Conservation (phyloP, 2,797 vertebrate species). For the Atherinosoma microstoma region DNA sequence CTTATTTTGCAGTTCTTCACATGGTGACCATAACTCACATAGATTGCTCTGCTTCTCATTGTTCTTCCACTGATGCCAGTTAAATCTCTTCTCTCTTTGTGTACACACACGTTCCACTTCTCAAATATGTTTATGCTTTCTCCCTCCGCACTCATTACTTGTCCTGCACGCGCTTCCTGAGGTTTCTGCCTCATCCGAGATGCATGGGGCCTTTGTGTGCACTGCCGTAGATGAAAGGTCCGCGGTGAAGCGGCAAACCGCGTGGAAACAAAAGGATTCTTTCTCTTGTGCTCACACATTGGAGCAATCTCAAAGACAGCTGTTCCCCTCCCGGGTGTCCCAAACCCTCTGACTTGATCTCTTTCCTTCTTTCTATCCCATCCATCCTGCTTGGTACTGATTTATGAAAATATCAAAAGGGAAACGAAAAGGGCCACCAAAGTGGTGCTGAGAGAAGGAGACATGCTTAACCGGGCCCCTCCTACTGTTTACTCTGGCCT, state of each 20-base stretch:
- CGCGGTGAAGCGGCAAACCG: slow-evolving; percentile 63
- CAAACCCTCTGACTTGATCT: slow-evolving; percentile 49
- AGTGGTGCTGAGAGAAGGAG: slow-evolving; percentile 44
- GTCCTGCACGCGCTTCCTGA: slow-evolving; percentile 59
- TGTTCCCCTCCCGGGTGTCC: slow-evolving; percentile 71
- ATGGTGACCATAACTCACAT: not conserved
- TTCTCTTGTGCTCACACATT: slow-evolving; percentile 72
- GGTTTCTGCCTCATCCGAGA: slow-evolving; percentile 63
- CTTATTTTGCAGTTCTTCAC: slow-evolving; percentile 4
- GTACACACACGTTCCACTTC: slow-evolving; percentile 48
- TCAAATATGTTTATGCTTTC: slow-evolving; percentile 66
- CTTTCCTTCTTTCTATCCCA: slow-evolving; percentile 23
- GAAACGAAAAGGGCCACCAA: slow-evolving; percentile 56
- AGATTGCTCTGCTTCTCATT: not conserved
- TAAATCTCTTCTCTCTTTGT: slow-evolving; percentile 17
- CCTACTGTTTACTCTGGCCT: slow-evolving; percentile 41
- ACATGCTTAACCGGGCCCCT: slow-evolving; percentile 28
- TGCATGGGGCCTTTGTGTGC: slow-evolving; percentile 71
- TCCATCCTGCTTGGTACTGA: slow-evolving; percentile 46
- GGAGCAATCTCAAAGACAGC: slow-evolving; percentile 76
- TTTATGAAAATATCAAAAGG: slow-evolving; percentile 67
- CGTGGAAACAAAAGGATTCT: slow-evolving; percentile 79
- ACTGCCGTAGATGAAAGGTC: slow-evolving; percentile 66
- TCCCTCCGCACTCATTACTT: slow-evolving; percentile 60
- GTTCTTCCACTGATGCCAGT: slow-evolving; percentile 11